Evolutionary conservation across 2,888 invertebrate genomes (phyloP).

Genomic region (Aproaerema taeniolella): DNA sequence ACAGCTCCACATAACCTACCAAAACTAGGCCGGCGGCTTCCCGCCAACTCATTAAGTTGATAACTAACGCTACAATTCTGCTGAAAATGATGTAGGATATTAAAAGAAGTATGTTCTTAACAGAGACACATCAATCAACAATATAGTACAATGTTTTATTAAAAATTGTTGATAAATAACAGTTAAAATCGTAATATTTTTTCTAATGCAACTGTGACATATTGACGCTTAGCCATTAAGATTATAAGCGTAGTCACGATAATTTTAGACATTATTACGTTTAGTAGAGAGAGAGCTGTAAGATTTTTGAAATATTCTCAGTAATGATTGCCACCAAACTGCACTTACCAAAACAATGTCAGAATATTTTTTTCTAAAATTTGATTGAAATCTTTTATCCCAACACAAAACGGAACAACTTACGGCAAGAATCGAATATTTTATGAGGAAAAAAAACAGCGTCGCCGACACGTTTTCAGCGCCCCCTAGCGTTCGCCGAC

Average conservation of each 20-base stretch:
- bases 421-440: constrained; percentile 54
- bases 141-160: too few relatives aligned
- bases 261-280: constrained; percentile 13
- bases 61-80: constrained; percentile 1
- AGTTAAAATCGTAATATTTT: too few relatives aligned
- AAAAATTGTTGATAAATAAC: too few relatives aligned
- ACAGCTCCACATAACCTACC: constrained; percentile 20
- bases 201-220: too few relatives aligned
- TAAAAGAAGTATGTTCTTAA: too few relatives aligned
- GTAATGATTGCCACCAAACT: constrained; percentile 26
- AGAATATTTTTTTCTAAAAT: constrained; percentile 50
- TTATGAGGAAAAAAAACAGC: constrained; percentile 59
- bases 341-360: constrained; percentile 65
- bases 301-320: neutral
- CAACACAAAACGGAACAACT: constrained; percentile 64
- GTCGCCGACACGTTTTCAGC: constrained; percentile 49
- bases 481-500: constrained; percentile 55
- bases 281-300: neutral
- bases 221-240: constrained; percentile 10
- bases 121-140: too few relatives aligned
- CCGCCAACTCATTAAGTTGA: constrained; percentile 39
- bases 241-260: constrained; percentile 8
- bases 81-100: too few relatives aligned
- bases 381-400: constrained; percentile 42
- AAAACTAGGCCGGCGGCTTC: constrained; percentile 29